Base-by-base conservation (phyloP, 37 sponge, comb jelly and placozoan genomes). In the Oopsacas minuta region DNA sequence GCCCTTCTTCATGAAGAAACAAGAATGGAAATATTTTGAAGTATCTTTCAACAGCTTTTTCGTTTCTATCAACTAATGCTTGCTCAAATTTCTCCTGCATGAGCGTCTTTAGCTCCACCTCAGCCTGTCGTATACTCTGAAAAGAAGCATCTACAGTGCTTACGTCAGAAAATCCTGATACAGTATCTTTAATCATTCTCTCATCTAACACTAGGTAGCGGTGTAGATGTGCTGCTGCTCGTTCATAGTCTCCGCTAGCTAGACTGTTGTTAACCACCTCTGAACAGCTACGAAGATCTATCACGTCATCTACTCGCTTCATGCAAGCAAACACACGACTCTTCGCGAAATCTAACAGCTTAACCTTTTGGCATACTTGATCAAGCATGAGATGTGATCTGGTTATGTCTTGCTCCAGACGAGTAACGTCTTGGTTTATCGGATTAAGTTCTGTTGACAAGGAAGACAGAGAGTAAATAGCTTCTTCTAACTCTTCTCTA, bases 231-330 rank as follows among this genome's bases (percentile, higher is more conserved):
- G 86, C 92, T 10, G 96, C 96, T 39, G 96, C 93, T 92, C 93
- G 84, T 0, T 81, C 25, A 22, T 61, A 61, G 75, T 61, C 75
- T n/a, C 75, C 75, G 28, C 28, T 12, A 8, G 7, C 83, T 7
- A 39, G 42, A 82, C 39, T 82, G 28, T 12, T 82, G 42, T 82
- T 82, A 7, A 61, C 75, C 75, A 61, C 75, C 75, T 61, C 75
- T 3, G 75, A 61, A 34, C 75, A 61, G 75, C 75, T 61, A 5
- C 75, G 75, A 3, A 92, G 83, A 39, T 91, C 96, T 36, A 93
- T 89, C 49, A 95, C 92, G 86, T 95, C 96, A 87, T 95, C 96
- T 38, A 95, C 96, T 53, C 94, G 83, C 86, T 88, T 90, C 92
- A 93, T 91, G 39, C 90, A 86, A 17, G 84, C 84, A 69, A 91